Evolutionary conservation across 2,888 invertebrate species (phyloP).

Genomic region (Xestia sexstrigata): DNA sequence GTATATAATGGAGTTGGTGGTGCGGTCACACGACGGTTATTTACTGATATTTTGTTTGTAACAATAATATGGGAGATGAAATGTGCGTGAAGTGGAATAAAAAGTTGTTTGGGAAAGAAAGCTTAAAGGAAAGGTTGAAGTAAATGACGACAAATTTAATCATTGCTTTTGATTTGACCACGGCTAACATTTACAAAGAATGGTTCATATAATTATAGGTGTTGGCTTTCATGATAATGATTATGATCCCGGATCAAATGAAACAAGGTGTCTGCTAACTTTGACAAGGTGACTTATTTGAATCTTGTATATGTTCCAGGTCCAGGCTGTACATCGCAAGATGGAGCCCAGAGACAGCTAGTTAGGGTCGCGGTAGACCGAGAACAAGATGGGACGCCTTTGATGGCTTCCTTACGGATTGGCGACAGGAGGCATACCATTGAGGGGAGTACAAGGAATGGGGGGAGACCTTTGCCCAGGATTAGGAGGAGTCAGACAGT

Average conservation of each 20-base stretch:
- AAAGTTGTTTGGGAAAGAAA: not conserved
- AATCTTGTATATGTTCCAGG: not conserved
- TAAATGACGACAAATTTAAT: not conserved
- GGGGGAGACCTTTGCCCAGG: not conserved
- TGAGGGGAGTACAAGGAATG: not conserved
- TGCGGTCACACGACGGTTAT: constrained; percentile 41
- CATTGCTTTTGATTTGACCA: not conserved
- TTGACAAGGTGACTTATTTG: not conserved
- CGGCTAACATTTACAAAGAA: not conserved
- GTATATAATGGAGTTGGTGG: constrained; percentile 53
- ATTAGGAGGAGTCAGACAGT: not conserved
- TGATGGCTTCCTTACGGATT: not conserved
- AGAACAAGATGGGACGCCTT: not conserved
- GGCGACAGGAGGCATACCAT: not conserved
- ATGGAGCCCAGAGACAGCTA: not conserved
- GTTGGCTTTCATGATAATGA: not conserved
- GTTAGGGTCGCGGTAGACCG: not conserved
- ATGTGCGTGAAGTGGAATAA: not conserved
- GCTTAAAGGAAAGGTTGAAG: not conserved
- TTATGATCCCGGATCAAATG: not conserved
- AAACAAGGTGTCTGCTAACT: not conserved
- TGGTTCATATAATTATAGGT: too few relatives aligned
- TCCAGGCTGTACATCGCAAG: not conserved
- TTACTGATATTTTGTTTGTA: constrained; percentile 30
- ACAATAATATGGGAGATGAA: not conserved